A percentile compares a stretch with the other conserved stretches of the same genome.
phyloP scores from a whole-genome alignment of 2,797 vertebrate genomes.

The Anguilla marmorata region DNA sequence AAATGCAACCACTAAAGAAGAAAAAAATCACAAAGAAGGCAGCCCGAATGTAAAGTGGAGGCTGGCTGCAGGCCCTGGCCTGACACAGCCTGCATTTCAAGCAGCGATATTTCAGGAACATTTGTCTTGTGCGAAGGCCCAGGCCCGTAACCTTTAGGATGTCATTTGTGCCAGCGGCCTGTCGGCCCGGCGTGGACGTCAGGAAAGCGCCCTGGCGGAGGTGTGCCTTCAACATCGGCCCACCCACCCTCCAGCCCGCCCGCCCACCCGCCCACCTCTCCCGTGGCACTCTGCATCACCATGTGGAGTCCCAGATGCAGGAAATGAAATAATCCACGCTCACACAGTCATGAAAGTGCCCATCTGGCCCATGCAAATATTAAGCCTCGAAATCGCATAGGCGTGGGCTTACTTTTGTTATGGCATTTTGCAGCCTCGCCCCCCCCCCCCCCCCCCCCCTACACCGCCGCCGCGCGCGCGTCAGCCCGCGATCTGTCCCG shows the following conservation, averaged over 20 bases:
- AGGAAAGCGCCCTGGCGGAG: constrained; percentile 63
- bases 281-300: constrained; percentile 79
- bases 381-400: constrained; percentile 75
- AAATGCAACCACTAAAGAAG: neutral
- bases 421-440: constrained; percentile 36
- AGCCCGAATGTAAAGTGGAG: neutral
- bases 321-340: constrained; percentile 91
- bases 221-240: constrained; percentile 48
- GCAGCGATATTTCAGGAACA: constrained; percentile 30
- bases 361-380: constrained; percentile 86
- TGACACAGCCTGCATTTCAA: constrained; percentile 33
- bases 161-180: constrained; percentile 61
- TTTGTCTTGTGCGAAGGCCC: constrained; percentile 39
- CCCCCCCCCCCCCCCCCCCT: constrained; percentile 53
- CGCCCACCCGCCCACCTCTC: constrained; percentile 68
- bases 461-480: constrained; percentile 33
- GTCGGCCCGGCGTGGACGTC: constrained; percentile 61
- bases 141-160: constrained; percentile 71
- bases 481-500: constrained; percentile 40
- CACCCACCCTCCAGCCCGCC: constrained; percentile 58
- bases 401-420: constrained; percentile 59
- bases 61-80: neutral
- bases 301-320: constrained; percentile 97
- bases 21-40: neutral
- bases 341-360: constrained; percentile 87